Evolutionary conservation across 1,140 invertebrate genomes (phyloP).

Genomic region (Drosophila parabipectinata): DNA sequence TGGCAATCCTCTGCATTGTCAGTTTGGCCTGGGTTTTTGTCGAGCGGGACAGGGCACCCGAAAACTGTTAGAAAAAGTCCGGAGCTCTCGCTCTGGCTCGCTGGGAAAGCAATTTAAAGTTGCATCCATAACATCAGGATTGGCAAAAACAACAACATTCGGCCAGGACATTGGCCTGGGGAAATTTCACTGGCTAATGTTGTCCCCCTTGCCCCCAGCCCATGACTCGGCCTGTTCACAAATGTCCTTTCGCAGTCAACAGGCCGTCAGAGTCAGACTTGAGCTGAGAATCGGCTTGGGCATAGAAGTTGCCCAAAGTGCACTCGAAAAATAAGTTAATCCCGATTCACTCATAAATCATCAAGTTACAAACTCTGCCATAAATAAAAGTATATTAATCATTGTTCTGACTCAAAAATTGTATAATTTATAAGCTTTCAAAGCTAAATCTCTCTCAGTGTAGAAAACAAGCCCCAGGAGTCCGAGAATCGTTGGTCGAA

Average conservation of each 20-base stretch:
- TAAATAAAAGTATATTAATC: neutral
- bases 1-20: constrained; percentile 73
- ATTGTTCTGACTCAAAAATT: neutral
- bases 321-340: constrained; percentile 1
- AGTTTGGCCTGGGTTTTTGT: constrained; percentile 14
- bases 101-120: constrained; percentile 79
- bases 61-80: constrained; percentile 68
- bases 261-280: constrained; percentile 52
- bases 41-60: neutral
- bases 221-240: constrained; percentile 10
- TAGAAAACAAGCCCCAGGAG: neutral
- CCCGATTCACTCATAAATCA: no score
- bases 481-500: constrained; percentile 41
- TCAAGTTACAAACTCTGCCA: no score
- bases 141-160: constrained; percentile 16
- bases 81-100: constrained; percentile 6
- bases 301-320: neutral
- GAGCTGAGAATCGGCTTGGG: constrained; percentile 11
- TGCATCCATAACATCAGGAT: constrained; percentile 76
- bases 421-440: neutral
- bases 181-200: constrained; percentile 79
- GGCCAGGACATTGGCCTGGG: constrained; percentile 60
- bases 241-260: constrained; percentile 52
- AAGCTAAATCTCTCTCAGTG: constrained; percentile 10
- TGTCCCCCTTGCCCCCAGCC: constrained; percentile 27